Conservation (phyloP, 2,797 vertebrate species). For the Alosa sapidissima region DNA sequence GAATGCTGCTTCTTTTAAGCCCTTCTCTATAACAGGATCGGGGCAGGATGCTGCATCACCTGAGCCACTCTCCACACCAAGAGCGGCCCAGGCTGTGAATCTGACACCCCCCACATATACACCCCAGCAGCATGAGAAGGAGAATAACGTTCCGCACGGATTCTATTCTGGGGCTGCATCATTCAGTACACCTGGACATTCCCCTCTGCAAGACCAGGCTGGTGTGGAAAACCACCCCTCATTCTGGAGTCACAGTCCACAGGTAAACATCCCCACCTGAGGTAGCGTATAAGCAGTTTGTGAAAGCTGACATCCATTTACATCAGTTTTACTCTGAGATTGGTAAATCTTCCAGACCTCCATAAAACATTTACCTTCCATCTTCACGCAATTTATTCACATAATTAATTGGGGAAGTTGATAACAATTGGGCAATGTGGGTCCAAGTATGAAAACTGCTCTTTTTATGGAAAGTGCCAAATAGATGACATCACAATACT, state of each 20-base stretch:
- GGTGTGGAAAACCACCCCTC: neutral
- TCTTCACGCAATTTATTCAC: neutral
- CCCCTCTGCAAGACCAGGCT: neutral
- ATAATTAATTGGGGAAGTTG: neutral
- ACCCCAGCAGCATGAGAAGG: neutral
- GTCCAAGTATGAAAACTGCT: neutral
- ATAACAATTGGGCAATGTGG: neutral
- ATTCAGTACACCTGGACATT: neutral
- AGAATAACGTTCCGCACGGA: neutral
- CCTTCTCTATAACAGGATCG: neutral
- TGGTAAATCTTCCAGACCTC: neutral
- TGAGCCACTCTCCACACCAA: neutral
- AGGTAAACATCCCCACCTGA: conserved; percentile 7
- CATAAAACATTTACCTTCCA: neutral
- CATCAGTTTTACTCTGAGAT: no score
- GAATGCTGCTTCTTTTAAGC: neutral
- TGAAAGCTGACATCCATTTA: neutral
- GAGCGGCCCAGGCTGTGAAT: neutral
- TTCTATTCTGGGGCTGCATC: neutral
- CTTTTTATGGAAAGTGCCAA: neutral
- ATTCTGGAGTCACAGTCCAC: neutral
- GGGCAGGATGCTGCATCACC: neutral
- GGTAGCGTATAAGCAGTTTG: neutral
- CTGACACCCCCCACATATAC: neutral
- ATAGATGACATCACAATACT: neutral